Evolutionary conservation across 2,888 invertebrate species (phyloP).

Genomic region (Achlya flavicornis): DNA sequence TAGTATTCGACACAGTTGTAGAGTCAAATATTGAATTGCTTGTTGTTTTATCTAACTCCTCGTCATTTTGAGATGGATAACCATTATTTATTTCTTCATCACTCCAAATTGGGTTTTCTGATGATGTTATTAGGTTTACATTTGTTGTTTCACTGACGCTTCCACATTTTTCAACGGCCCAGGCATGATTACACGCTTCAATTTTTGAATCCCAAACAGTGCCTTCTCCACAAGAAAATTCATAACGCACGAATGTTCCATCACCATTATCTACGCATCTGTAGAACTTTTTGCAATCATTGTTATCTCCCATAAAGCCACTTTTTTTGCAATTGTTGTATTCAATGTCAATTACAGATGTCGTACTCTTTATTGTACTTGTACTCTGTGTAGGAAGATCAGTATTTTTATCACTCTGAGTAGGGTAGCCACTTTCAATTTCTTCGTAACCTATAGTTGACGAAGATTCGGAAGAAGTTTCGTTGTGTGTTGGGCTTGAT

Average conservation of each 20-base stretch:
- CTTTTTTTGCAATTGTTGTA: constrained; percentile 50
- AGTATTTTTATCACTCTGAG: background rate
- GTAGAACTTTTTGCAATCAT: constrained; percentile 87
- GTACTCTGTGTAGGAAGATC: background rate
- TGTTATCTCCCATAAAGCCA: constrained; percentile 83
- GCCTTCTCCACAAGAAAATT: constrained; percentile 84
- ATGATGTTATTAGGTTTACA: constrained; percentile 30
- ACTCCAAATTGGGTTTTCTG: constrained; percentile 20
- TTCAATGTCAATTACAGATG: constrained; percentile 7
- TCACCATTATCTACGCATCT: constrained; percentile 84
- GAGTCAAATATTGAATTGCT: constrained; percentile 26
- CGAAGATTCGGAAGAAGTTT: background rate
- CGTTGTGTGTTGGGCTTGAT: background rate
- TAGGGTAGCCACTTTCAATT: background rate
- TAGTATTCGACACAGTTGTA: constrained; percentile 23
- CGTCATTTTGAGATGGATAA: constrained; percentile 21
- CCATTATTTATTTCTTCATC: constrained; percentile 28
- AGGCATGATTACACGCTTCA: constrained; percentile 83
- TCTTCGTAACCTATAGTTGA: background rate
- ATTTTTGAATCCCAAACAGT: constrained; percentile 85
- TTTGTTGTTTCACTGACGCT: constrained; percentile 20
- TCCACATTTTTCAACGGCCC: constrained; percentile 62
- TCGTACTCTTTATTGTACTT: background rate
- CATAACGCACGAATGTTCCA: constrained; percentile 76
- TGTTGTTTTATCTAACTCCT: constrained; percentile 19